These are phyloP conservation scores for Mantis religiosa DNA, from an alignment of 2,888 invertebrate species.

Conservation along the genomic window DNA sequence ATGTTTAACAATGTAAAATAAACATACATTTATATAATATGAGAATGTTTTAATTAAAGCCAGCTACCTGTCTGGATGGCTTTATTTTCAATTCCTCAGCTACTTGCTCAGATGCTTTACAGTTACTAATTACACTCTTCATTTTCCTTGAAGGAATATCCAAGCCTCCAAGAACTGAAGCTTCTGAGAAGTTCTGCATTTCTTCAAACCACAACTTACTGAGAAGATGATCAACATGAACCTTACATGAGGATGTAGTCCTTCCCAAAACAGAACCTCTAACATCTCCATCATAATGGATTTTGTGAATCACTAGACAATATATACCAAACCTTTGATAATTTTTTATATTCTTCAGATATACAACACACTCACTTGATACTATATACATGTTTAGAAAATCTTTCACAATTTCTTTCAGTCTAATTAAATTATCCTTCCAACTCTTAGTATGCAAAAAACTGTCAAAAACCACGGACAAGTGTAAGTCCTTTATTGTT, in stretches of 20 bases:
- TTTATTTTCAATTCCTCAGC: neutral
- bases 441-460: conserved; percentile 27
- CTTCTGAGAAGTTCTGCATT: neutral
- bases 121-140: conserved; percentile 30
- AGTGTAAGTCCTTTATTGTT: conserved; percentile 29
- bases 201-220: conserved; percentile 36
- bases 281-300: conserved; percentile 17
- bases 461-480: conserved; percentile 33
- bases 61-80: conserved; percentile 17
- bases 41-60: neutral
- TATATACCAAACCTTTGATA: conserved; percentile 33
- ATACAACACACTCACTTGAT: conserved; percentile 32
- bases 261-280: conserved; percentile 29
- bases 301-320: conserved; percentile 33
- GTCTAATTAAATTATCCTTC: conserved; percentile 23
- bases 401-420: conserved; percentile 32
- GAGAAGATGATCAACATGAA: conserved; percentile 33
- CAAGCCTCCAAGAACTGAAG: conserved; percentile 29
- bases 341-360: conserved; percentile 31
- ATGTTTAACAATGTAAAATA: too few species aligned
- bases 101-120: neutral
- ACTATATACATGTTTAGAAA: conserved; percentile 37
- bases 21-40: too few species aligned
- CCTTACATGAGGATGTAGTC: conserved; percentile 33
- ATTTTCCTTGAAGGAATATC: conserved; percentile 33